These are phyloP conservation scores for Strix occidentalis DNA, from an alignment of 2,797 vertebrate genomes.

Conservation along the genomic window DNA sequence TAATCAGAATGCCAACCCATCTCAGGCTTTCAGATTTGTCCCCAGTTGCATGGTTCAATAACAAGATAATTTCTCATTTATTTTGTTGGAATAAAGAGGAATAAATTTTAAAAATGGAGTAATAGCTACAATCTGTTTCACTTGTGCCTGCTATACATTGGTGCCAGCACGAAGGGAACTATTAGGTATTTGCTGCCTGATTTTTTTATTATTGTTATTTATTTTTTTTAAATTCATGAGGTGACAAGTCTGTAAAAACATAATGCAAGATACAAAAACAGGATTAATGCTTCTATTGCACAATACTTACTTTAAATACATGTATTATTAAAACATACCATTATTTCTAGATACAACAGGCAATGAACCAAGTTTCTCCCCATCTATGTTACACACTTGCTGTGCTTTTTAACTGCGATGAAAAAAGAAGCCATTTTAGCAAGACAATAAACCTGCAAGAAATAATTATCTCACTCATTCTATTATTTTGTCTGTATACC, in stretches of 20 bases:
- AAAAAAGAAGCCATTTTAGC: slow-evolving; percentile 30
- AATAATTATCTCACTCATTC: neutral
- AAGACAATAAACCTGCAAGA: slow-evolving; percentile 2
- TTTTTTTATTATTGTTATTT: neutral
- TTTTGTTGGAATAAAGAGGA: neutral
- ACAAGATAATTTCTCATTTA: neutral
- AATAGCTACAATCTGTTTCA: neutral
- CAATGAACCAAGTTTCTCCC: slow-evolving; percentile 13
- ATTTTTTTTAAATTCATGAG: neutral
- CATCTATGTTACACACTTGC: neutral
- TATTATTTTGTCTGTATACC: slow-evolving; percentile 25
- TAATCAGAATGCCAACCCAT: neutral
- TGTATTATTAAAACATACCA: neutral
- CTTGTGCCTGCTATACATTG: neutral
- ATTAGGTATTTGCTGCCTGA: neutral
- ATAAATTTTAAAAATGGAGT: neutral
- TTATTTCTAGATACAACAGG: neutral
- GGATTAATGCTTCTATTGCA: neutral
- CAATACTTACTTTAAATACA: neutral
- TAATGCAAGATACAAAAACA: neutral
- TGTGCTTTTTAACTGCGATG: neutral
- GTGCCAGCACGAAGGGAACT: neutral
- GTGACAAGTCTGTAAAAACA: neutral
- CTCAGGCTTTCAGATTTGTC: neutral
- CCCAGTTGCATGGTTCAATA: neutral